Evolutionary conservation across 2,113 vertebrate genomes (phyloP), one percentile per base, ranked within the genome.

Genomic region (Paramisgurnus dabryanus): DNA sequence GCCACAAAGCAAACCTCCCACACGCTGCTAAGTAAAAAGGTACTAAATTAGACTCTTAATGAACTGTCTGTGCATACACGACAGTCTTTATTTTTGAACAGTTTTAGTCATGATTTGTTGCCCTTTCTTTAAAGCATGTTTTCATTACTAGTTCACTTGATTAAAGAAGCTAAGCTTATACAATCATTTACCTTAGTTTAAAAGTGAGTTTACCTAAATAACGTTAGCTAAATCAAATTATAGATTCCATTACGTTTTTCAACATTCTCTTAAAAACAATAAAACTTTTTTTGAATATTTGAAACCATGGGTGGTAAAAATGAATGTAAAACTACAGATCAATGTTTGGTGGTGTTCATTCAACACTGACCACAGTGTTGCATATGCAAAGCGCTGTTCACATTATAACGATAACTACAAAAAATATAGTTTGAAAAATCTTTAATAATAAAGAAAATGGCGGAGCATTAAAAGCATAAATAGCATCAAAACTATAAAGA

Each of bases 1-100:
- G 27, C 71, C 69, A 78, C 50, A 82, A 63, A 88, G 70, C 85
- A 89, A 78, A 67, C 86, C 88, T 88, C 86, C 82, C 87, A 88
- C 83, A 86, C 80, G 50, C 53, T 0, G 74, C 58, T 79, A 83
- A 83, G 68, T 71, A 66, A 80, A 76, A 73, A 79, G 47, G 64
- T 80, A 68, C 72, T 80, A 76, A 80, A 76, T 76, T 67, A 75
- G 13, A 75, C 58, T 75, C 72, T 64, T 64, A 64, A 75, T 63
- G 47, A 75, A 13, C n/a, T 11, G 7, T 77, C 10, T 50, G 45
- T 57, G 40, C 39, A 63, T 63, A 45, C 5, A 47, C 63, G 34
- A 58, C 50, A 18, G 7, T 82, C 49, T 60, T 43, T 45, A 15
- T 61, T 18, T 47, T 49, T 18, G 22, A 17, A 49, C 18, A 27